A percentile compares a stretch with the other conserved stretches of the same genome.
Conservation (phyloP, 2,797 vertebrate genomes). For the Antennarius maculatus region DNA sequence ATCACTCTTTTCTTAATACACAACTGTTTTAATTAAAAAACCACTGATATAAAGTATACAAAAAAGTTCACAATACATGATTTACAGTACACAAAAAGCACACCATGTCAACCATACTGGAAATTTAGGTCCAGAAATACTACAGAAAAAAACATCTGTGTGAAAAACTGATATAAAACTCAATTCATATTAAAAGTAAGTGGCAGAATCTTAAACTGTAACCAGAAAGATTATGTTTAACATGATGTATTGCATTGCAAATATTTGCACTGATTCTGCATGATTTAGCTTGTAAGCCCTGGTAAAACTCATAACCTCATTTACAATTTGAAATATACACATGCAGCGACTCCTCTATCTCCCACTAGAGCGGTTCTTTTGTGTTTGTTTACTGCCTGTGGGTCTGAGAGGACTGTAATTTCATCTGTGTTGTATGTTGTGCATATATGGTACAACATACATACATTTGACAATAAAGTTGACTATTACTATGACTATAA, state of each 20-base stretch:
- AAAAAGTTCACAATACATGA: conserved; percentile 49
- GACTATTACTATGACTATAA: not conserved
- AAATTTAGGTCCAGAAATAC: conserved; percentile 18
- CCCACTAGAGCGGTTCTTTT: too few species aligned
- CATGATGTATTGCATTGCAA: conserved; percentile 8
- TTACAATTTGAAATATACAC: conserved; percentile 3
- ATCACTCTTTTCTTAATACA: conserved; percentile 39
- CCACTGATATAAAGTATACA: conserved; percentile 53
- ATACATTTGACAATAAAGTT: too few species aligned
- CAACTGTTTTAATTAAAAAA: conserved; percentile 69
- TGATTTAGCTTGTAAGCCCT: conserved; percentile 17
- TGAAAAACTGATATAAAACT: conserved; percentile 22
- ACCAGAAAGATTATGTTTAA: conserved; percentile 9
- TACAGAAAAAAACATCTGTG: conserved; percentile 18
- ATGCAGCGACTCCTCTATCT: too few species aligned
- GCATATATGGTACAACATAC: too few species aligned
- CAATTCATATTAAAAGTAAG: conserved; percentile 19
- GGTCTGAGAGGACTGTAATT: too few species aligned
- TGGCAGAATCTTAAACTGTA: conserved; percentile 19
- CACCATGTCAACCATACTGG: conserved; percentile 30
- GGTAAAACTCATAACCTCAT: conserved; percentile 12
- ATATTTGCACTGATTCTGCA: conserved; percentile 14
- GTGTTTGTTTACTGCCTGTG: too few species aligned
- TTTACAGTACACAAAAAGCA: conserved; percentile 45
- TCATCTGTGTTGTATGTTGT: too few species aligned